Percentiles rank a stretch among this genome's conserved stretches.
Evolutionary conservation across 2,797 vertebrate genomes (phyloP).

Genomic region (Microctenopoma lineatum): DNA sequence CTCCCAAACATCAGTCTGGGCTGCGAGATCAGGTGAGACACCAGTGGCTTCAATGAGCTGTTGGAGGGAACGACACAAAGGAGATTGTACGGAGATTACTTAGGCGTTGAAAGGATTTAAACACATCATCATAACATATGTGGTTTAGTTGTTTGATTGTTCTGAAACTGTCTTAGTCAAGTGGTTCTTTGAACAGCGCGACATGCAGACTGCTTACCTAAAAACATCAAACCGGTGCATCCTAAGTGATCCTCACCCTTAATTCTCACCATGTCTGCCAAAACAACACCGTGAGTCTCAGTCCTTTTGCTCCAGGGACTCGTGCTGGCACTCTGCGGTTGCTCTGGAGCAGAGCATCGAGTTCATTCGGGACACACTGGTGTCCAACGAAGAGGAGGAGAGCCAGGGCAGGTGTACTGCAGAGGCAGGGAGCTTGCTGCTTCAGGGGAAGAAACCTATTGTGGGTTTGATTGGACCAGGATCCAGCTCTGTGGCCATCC

Average conservation of each 20-base stretch:
- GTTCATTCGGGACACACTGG: constrained; percentile 97
- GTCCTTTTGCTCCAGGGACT: constrained; percentile 82
- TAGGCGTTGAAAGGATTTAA: not conserved
- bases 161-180: constrained; percentile 10
- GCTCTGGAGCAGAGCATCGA: constrained; percentile 99
- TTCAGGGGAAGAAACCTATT: constrained; percentile 92
- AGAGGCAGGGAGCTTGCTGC: constrained; percentile 84
- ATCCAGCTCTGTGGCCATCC: constrained; percentile 98
- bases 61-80: not conserved
- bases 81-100: not conserved
- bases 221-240: constrained; percentile 21
- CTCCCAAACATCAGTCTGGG: constrained; percentile 95
- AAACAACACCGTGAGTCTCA: constrained; percentile 31
- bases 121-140: no score
- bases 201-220: constrained; percentile 4
- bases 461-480: constrained; percentile 98
- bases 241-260: constrained; percentile 10
- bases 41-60: not conserved
- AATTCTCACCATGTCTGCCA: constrained; percentile 16
- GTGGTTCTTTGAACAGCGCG: constrained; percentile 3
- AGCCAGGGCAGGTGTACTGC: constrained; percentile 88
- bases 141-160: not conserved
- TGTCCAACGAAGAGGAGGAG: constrained; percentile 94
- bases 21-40: constrained; percentile 91
- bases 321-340: constrained; percentile 98